These are phyloP conservation scores for Dicyrtoma fusca DNA, from an alignment of 2,888 invertebrate genomes.

Conservation along the genomic window DNA sequence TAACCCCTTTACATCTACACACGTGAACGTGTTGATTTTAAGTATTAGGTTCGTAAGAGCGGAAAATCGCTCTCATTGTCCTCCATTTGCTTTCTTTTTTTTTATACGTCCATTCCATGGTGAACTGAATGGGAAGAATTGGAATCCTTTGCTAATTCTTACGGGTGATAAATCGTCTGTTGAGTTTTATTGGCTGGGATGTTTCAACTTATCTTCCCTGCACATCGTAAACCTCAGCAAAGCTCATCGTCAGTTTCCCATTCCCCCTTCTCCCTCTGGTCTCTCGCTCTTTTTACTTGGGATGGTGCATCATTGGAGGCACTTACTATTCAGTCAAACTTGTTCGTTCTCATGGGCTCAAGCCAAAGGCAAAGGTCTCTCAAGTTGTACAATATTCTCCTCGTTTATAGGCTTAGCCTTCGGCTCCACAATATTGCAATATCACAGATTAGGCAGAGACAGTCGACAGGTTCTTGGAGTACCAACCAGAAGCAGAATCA, in stretches of 20 bases:
- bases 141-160: conserved; percentile 34
- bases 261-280: conserved; percentile 1
- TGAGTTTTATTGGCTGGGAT: conserved; percentile 26
- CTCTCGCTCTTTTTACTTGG: conserved; percentile 1
- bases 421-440: too few species aligned
- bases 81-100: conserved; percentile 8
- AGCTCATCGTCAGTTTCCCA: conserved; percentile 1
- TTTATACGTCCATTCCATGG: conserved; percentile 3
- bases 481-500: too few species aligned
- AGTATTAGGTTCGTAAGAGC: conserved; percentile 36
- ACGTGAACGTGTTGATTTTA: conserved; percentile 37
- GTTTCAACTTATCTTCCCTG: not conserved
- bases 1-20: conserved; percentile 23
- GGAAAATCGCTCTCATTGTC: conserved; percentile 31
- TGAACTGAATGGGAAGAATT: conserved; percentile 24
- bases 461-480: too few species aligned
- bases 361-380: not conserved
- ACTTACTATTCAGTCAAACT: not conserved
- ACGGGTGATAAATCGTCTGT: conserved; percentile 37
- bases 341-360: not conserved
- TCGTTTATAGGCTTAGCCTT: too few species aligned
- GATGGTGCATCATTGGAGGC: not conserved
- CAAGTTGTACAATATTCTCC: too few species aligned
- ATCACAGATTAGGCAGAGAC: not conserved
- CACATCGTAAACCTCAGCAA: not conserved